Evolutionary conservation across 2,888 invertebrate genomes (phyloP), one percentile per base, ranked within the genome.

Genomic region (Caenorhabditis wallacei): DNA sequence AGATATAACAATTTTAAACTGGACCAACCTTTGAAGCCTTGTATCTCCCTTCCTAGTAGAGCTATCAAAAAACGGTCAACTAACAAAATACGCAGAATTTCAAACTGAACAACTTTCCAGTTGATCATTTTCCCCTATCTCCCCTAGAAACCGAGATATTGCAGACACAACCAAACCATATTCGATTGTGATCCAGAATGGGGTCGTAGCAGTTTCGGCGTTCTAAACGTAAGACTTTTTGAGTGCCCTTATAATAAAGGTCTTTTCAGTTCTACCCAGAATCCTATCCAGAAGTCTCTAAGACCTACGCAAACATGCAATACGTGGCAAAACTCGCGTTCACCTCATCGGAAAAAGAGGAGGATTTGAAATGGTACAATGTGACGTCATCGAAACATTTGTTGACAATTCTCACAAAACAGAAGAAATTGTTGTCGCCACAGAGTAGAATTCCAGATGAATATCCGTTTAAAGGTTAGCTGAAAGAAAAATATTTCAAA

Each of bases 131-230:
- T 8, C 22, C 22, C 46, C 1, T 8, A 22, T 56, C 24, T 24
- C 16, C 10, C 46, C 11, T 13, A 30, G 30, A 3, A 30, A 30
- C 11, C 11, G 40, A 51, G 7, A 8, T 18, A 18, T 37, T 13
- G 26, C 40, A 61, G 59, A 22, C 8, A 54, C 3, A 61, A 51
- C 66, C 46, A 18, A 5, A 24, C 59, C 5, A 20, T 26, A 35
- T 37, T 80, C 16, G 35, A 76, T 8, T 82, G 82, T 61, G 82
- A 76, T 66, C 51, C 61, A n/a, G 82, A 82, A 46, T 66, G 64
- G 82, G 82, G 82, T n/a, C 53, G 53, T n/a, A 35, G 56, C 4
- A 76, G 72, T 54, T 76, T 76, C 26, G 82, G 59, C 2, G 51
- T 82, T 51, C 16, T 71, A 24, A 70, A 71, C 56, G 70, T 70